These are phyloP conservation scores for Thoracochromis brauschi DNA, from an alignment of 2,113 vertebrate genomes.

Conservation along the genomic window DNA sequence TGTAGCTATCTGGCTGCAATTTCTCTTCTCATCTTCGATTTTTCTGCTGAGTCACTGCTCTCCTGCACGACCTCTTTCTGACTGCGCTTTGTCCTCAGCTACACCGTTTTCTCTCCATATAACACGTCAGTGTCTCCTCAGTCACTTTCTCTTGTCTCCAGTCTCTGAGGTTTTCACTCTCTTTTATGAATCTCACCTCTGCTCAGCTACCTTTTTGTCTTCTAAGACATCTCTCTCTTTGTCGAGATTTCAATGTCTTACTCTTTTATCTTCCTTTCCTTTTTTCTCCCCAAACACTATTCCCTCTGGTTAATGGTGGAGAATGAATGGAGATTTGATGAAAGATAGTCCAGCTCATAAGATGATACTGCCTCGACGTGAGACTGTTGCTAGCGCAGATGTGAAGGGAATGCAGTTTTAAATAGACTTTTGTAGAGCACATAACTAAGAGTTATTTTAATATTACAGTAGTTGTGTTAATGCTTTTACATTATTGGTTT, in stretches of 20 bases:
- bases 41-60: constrained; percentile 39
- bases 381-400: not conserved
- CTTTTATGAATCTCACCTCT: not conserved
- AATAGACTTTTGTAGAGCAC: constrained; percentile 27
- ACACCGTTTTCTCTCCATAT: not conserved
- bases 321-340: not conserved
- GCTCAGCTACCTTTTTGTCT: not conserved
- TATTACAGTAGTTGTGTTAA: constrained; percentile 5
- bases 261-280: not conserved
- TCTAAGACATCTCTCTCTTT: not conserved
- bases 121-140: not conserved
- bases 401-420: constrained; percentile 1
- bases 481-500: constrained; percentile 42
- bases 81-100: not conserved
- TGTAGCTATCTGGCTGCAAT: not conserved
- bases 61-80: not conserved
- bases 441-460: constrained; percentile 37
- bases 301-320: not conserved
- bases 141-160: not conserved
- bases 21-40: not conserved
- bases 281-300: not conserved
- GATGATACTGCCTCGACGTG: not conserved
- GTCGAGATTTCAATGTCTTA: not conserved
- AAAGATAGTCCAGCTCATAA: constrained; percentile 15
- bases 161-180: not conserved